Evolutionary conservation across 2,888 invertebrate species (phyloP).

Genomic region (Pammene aurita): DNA sequence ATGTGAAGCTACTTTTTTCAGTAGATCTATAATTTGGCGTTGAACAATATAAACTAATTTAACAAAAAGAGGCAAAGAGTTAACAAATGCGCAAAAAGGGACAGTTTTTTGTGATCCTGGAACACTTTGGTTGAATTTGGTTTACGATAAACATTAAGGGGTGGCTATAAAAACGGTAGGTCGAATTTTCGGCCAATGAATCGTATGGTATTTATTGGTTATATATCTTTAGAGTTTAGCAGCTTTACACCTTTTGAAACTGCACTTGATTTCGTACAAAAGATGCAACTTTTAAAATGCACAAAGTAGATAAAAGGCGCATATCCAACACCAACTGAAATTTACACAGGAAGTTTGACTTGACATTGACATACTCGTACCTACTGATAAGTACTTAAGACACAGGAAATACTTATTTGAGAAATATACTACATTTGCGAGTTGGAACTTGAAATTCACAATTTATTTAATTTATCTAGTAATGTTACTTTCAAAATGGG

Average conservation of each 20-base stretch:
- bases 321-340: neutral
- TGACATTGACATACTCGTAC: neutral
- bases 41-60: slow-evolving; percentile 36
- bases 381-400: too few relatives aligned
- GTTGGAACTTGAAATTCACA: too few relatives aligned
- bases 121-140: slow-evolving; percentile 58
- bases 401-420: too few relatives aligned
- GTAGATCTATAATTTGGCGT: slow-evolving; percentile 45
- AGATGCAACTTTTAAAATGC: slow-evolving; percentile 3
- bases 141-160: slow-evolving; percentile 60
- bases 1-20: slow-evolving; percentile 54
- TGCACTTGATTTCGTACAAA: slow-evolving; percentile 31
- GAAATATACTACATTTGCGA: too few relatives aligned
- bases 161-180: slow-evolving; percentile 74
- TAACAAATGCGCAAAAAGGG: slow-evolving; percentile 48
- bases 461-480: too few relatives aligned
- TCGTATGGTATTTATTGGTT: slow-evolving; percentile 41
- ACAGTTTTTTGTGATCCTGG: slow-evolving; percentile 6
- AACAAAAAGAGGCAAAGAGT: slow-evolving; percentile 55
- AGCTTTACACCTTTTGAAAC: slow-evolving; percentile 13
- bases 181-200: slow-evolving; percentile 58
- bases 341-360: neutral
- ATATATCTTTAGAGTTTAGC: slow-evolving; percentile 36
- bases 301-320: neutral
- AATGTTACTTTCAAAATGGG: too few relatives aligned